Evolutionary conservation across 2,113 vertebrate genomes (phyloP), one percentile per base, ranked within the genome.

Genomic region (Ceyx melanurus): DNA sequence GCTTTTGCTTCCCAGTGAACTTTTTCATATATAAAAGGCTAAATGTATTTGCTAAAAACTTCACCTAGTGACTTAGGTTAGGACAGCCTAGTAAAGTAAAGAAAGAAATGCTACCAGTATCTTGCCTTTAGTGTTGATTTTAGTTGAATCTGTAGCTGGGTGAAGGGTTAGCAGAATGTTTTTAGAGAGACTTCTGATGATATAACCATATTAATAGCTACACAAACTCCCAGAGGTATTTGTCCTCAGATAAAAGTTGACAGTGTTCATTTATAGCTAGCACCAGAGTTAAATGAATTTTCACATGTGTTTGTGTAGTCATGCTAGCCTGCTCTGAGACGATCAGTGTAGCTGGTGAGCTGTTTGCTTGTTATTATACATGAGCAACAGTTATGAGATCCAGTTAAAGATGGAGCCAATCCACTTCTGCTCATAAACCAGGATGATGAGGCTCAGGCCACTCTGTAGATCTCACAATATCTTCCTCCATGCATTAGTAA

Each of bases 231-330:
- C n/a, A 68, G 35, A 79, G 58, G 54, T 61, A 50, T 58, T 50
- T 88, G 75, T 86, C 82, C 64, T 91, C 64, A 86, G 54, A 61
- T 94, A 73, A 95, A 95, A 88, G 45, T 66, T 76, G 76, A 62
- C 0, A 0, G 20, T 61, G 33, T 82, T 17, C 62, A 80, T 93
- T 91, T 89, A 84, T 57, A 80, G 76, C 54, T 61, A 54, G 28
- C 42, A 58, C 35, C 62, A 53, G n/a, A 76, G 31, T 58, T 70
- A 93, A 90, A 88, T 18, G 46, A 45, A 10, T 80, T 94, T 91
- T 73, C 3, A 35, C 76, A 88, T 53, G 50, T 42, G 65, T 82
- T 88, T 0, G 0, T 82, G 37, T 70, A 22, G 37, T 76, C 33
- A 31, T 25, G 15, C 42, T 70, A 54, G 62, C 54, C 54, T 40